A percentile compares a stretch with the other conserved stretches of the same genome.
These are phyloP conservation scores for Oikopleura dioica DNA, from an alignment of 23 tunicate genomes.

Conservation along the genomic window DNA sequence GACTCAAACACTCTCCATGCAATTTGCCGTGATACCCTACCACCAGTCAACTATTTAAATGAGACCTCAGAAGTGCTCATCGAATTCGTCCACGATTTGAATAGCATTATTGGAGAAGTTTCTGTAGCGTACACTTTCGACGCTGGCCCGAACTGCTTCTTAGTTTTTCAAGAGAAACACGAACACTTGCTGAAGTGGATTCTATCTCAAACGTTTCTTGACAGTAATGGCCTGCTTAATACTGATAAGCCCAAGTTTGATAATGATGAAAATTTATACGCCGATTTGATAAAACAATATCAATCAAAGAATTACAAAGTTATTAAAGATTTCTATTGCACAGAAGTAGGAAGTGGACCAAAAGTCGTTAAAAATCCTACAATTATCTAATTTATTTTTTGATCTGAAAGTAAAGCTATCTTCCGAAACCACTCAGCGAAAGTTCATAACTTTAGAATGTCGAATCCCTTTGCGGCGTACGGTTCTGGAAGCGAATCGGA, in stretches of 20 bases:
- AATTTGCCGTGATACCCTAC: conserved; percentile 42
- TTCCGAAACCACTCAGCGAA: too few relatives aligned
- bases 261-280: too few relatives aligned
- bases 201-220: too few relatives aligned
- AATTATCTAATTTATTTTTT: too few relatives aligned
- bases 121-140: conserved; percentile 59
- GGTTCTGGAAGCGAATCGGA: background rate
- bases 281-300: too few relatives aligned
- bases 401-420: too few relatives aligned
- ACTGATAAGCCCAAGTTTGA: too few relatives aligned
- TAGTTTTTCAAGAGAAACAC: conserved; percentile 19
- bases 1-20: conserved; percentile 79
- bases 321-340: background rate
- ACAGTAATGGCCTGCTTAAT: too few relatives aligned
- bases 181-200: too few relatives aligned
- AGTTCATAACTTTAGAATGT: too few relatives aligned
- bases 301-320: too few relatives aligned
- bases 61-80: conserved; percentile 24
- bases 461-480: too few relatives aligned
- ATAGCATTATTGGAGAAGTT: conserved; percentile 13
- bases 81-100: conserved; percentile 38
- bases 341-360: background rate
- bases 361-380: background rate
- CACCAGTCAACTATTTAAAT: conserved; percentile 40
- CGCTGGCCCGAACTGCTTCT: conserved; percentile 80